Percentiles rank a stretch among this genome's conserved stretches.
These are phyloP conservation scores for Sterna hirundo DNA, from an alignment of 2,113 vertebrate genomes.

Conservation along the genomic window DNA sequence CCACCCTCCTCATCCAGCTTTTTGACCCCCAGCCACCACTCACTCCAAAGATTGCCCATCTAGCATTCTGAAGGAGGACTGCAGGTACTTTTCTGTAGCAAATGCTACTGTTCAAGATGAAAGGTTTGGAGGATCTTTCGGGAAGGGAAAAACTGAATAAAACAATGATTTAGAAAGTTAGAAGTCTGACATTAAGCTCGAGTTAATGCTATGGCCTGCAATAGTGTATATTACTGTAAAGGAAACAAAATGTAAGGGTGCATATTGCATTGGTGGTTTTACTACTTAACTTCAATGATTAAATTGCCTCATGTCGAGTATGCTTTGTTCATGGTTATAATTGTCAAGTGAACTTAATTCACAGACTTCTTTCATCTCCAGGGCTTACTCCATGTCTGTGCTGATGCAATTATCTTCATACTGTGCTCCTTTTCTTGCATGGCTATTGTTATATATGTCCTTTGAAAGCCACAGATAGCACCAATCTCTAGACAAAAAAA, in stretches of 20 bases:
- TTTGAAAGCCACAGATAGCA: background rate
- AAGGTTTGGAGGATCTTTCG: background rate
- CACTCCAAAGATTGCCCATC: background rate
- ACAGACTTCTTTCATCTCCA: background rate
- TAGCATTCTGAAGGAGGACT: background rate
- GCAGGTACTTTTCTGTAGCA: background rate
- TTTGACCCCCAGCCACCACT: background rate
- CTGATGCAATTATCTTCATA: background rate
- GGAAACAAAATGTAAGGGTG: background rate
- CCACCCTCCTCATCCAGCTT: background rate
- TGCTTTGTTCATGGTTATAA: background rate
- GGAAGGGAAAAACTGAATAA: background rate
- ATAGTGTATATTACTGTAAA: background rate
- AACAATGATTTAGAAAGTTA: background rate
- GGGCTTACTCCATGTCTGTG: background rate
- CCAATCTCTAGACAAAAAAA: background rate
- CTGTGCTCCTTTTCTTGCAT: background rate
- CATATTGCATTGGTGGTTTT: background rate
- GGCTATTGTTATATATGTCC: background rate
- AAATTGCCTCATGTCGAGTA: background rate
- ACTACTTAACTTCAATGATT: background rate
- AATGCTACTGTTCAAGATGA: background rate
- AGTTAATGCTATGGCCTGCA: background rate
- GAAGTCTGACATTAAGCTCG: rapidly evolving
- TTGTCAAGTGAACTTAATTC: background rate